These are phyloP conservation scores for Itoplectis maculator DNA, from an alignment of 2,888 invertebrate species.

Conservation along the genomic window DNA sequence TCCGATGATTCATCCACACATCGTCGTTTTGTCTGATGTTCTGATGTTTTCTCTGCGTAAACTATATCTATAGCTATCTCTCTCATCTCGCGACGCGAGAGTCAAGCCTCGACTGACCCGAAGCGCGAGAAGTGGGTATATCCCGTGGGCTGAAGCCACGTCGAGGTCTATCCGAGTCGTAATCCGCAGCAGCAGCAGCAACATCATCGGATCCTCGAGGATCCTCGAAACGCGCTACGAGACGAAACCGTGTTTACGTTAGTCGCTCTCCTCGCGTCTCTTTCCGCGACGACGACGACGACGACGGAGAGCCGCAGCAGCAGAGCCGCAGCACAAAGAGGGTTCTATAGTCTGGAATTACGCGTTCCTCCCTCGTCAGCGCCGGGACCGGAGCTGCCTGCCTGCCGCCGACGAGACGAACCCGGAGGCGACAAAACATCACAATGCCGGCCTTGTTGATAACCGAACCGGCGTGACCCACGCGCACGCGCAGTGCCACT, in stretches of 20 bases:
- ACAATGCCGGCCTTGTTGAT: slow-evolving; percentile 83
- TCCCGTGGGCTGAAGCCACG: slow-evolving; percentile 54
- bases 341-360: slow-evolving; percentile 83
- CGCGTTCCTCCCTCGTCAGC: slow-evolving; percentile 76
- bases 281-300: too few relatives aligned
- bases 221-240: slow-evolving; percentile 67
- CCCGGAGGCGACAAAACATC: slow-evolving; percentile 81
- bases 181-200: slow-evolving; percentile 50
- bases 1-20: slow-evolving; percentile 31
- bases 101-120: slow-evolving; percentile 51
- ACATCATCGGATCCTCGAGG: slow-evolving; percentile 69
- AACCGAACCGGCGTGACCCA: slow-evolving; percentile 76
- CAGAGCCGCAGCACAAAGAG: slow-evolving; percentile 77
- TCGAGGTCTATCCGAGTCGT: slow-evolving; percentile 44
- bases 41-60: slow-evolving; percentile 19
- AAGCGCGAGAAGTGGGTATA: slow-evolving; percentile 63
- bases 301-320: too few relatives aligned
- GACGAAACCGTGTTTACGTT: slow-evolving; percentile 81
- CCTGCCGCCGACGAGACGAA: slow-evolving; percentile 47
- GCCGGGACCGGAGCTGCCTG: slow-evolving; percentile 74
- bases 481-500: slow-evolving; percentile 25
- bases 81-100: slow-evolving; percentile 26
- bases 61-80: slow-evolving; percentile 14
- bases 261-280: too few relatives aligned
- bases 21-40: too few relatives aligned